Evolutionary conservation across 1,140 invertebrate species (phyloP), one percentile per base, ranked within the genome.

Genomic region (Pachypeltis micranthus): DNA sequence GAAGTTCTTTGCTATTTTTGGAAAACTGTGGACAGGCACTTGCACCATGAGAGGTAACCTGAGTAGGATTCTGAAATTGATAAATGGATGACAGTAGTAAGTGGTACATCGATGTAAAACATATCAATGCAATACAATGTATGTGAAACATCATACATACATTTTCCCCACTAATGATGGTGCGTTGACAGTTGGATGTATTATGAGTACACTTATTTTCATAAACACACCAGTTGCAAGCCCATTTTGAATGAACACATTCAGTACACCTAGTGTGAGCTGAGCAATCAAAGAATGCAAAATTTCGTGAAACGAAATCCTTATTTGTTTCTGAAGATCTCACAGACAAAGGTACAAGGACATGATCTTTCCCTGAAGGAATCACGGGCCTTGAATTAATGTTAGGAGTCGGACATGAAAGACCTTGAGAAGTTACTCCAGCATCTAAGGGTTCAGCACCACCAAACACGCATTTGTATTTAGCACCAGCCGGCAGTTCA

Each of bases 161-260:
- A 67, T 86, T 87, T 77, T 91, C 89, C 23, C 87, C 86, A 69
- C 85, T 87, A 67, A 96, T 90, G 27, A 74, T 77, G 59, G 84
- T 85, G 68, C 81, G 81, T 69, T 87, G 88, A 74, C 91, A 95
- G 24, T 80, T 76, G 27, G 86, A 85, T 25, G 83, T 85, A 73
- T 95, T 88, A 76, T 93, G 87, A 0, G 91, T 91, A 73, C 94
- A 98, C 70, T 85, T 86, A 74, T 96, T 96, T 69, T 95, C 91
- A 72, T 92, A 93, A 58, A 96, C 88, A 76, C 95, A 97, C 95
- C 95, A 96, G 71, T 90, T 93, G 71, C 92, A 96, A 1, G 86
- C 85, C 92, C 92, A 96, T 67, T 88, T 84, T 60, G 89, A 90
- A 69, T 83, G 84, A 2, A 94, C 89, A 74, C 92, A 96, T 31